Conservation (phyloP, 2,888 invertebrate genomes). For the Drosophila leonis region DNA sequence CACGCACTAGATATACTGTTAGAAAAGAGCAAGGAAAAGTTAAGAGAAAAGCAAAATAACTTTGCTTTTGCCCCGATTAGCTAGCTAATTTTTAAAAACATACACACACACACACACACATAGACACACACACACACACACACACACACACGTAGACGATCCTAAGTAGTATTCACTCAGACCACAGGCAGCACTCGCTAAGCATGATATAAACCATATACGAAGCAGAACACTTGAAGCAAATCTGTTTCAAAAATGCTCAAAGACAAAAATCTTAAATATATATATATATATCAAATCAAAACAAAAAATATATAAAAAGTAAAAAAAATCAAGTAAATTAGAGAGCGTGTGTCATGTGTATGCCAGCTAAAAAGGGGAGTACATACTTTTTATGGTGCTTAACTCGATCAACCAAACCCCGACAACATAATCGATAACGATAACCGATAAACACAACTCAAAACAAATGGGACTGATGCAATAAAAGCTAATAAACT, state of each 20-base stretch:
- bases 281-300: constrained; percentile 11
- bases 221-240: constrained; percentile 11
- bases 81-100: constrained; percentile 56
- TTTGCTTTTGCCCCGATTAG: constrained; percentile 36
- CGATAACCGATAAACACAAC: constrained; percentile 51
- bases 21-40: neutral
- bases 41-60: neutral
- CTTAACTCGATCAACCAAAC: constrained; percentile 69
- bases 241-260: constrained; percentile 31
- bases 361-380: constrained; percentile 51
- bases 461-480: constrained; percentile 78
- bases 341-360: constrained; percentile 22
- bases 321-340: constrained; percentile 12
- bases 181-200: constrained; percentile 47
- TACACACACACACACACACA: constrained; percentile 12
- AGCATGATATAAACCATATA: constrained; percentile 25
- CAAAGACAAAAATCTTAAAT: constrained; percentile 18
- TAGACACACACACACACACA: constrained; percentile 15
- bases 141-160: constrained; percentile 35
- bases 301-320: no score
- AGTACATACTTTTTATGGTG: constrained; percentile 62
- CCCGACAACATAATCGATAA: constrained; percentile 31
- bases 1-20: constrained; percentile 27
- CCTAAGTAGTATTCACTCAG: constrained; percentile 45
- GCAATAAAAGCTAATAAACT: constrained; percentile 64